A percentile compares a stretch with the other conserved stretches of the same genome.
These are phyloP conservation scores for Micrasema longulum DNA, from an alignment of 1,140 invertebrate species.

Conservation along the genomic window DNA sequence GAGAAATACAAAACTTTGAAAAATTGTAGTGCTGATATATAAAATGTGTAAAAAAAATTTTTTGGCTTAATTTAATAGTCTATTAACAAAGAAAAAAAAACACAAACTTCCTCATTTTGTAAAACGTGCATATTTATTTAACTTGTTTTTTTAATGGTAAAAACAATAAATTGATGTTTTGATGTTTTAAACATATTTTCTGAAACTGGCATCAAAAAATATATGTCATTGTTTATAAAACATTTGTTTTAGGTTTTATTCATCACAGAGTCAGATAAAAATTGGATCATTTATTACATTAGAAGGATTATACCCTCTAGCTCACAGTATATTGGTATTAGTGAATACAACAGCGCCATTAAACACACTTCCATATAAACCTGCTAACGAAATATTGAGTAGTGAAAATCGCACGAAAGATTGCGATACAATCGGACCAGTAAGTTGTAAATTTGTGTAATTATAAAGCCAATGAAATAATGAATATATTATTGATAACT, in stretches of 20 bases:
- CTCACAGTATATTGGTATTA: conserved; percentile 72
- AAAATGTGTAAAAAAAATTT: no score
- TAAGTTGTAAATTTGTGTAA: no score
- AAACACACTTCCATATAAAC: conserved; percentile 11
- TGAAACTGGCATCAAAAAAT: neutral
- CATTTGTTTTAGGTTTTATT: conserved; percentile 66
- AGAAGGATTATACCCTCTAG: conserved; percentile 69
- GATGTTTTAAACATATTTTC: no score
- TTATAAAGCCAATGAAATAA: conserved; percentile 18
- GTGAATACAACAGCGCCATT: conserved; percentile 75
- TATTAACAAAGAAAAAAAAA: no score
- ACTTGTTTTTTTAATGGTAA: no score
- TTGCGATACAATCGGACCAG: conserved; percentile 49
- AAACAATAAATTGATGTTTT: no score
- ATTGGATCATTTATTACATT: conserved; percentile 71
- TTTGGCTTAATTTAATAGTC: no score
- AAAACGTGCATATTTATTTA: no score
- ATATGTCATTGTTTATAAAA: conserved; percentile 5
- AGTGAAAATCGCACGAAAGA: conserved; percentile 33
- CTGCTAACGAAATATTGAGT: conserved; percentile 4
- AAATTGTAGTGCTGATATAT: no score
- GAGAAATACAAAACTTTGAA: no score
- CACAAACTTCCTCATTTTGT: no score
- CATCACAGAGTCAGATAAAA: conserved; percentile 69
- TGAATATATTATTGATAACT: conserved; percentile 28